Conservation (phyloP, 2,113 vertebrate species). For the Alaudala cheleensis region DNA sequence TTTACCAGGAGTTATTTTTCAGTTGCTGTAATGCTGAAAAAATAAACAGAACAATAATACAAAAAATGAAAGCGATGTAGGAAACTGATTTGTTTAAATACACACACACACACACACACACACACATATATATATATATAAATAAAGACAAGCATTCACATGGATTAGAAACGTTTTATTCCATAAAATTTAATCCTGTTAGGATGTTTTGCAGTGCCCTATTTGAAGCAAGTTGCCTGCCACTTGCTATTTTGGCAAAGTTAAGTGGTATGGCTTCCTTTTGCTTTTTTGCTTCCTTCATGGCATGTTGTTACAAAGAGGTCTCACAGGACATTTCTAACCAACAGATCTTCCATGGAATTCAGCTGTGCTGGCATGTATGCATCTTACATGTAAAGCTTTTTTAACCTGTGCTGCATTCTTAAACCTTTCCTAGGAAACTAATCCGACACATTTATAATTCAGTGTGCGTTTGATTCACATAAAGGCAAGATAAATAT, state of each 20-base stretch:
- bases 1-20: constrained; percentile 73
- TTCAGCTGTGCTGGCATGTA: not conserved
- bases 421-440: not conserved
- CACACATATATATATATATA: too few species aligned
- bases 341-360: not conserved
- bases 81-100: constrained; percentile 32
- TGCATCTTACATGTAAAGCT: not conserved
- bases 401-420: not conserved
- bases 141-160: not conserved
- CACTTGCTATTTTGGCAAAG: constrained; percentile 1
- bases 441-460: not conserved
- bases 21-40: constrained; percentile 72
- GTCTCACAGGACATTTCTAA: constrained; percentile 22
- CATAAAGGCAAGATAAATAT: not conserved
- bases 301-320: not conserved
- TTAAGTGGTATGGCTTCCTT: not conserved
- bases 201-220: not conserved
- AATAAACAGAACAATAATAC: constrained; percentile 59
- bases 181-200: constrained; percentile 34
- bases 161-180: constrained; percentile 9
- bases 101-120: too few species aligned
- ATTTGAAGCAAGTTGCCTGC: not conserved
- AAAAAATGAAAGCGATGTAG: constrained; percentile 42
- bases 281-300: not conserved
- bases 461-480: not conserved